Percentiles rank a stretch among this genome's conserved stretches.
phyloP scores from a whole-genome alignment of 2,888 invertebrate species.

The Ptychoptera contaminata region DNA sequence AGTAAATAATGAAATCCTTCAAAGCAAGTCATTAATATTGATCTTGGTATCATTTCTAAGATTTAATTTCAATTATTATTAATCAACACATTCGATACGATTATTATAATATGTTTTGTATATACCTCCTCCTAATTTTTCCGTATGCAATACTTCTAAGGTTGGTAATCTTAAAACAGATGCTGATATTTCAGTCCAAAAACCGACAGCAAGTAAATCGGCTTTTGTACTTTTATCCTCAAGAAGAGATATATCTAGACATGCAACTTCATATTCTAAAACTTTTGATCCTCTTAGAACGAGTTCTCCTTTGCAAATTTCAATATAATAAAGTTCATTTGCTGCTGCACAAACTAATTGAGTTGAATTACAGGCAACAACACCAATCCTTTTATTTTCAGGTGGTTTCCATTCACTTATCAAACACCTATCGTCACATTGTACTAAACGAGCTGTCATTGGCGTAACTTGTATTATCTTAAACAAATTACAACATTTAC shows the following conservation, averaged over 20 bases:
- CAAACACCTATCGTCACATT: constrained; percentile 45
- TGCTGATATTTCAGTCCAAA: constrained; percentile 96
- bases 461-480: constrained; percentile 55
- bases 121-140: constrained; percentile 70
- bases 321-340: constrained; percentile 68
- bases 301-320: constrained; percentile 48
- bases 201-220: constrained; percentile 73
- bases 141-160: constrained; percentile 66
- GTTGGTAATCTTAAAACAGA: constrained; percentile 69
- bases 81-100: background rate
- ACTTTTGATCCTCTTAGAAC: constrained; percentile 49
- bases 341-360: constrained; percentile 79
- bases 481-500: constrained; percentile 5
- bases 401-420: constrained; percentile 58
- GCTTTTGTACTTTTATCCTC: constrained; percentile 43
- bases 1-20: constrained; percentile 81
- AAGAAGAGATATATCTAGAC: constrained; percentile 80
- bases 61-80: constrained; percentile 2
- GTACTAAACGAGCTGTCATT: constrained; percentile 53
- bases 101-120: background rate
- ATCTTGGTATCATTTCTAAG: constrained; percentile 91
- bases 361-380: constrained; percentile 65
- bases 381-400: constrained; percentile 62
- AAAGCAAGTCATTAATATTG: constrained; percentile 85
- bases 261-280: constrained; percentile 90